Evolutionary conservation across 2,113 vertebrate species (phyloP), one percentile per base, ranked within the genome.

Genomic region (Phocoena sinus): DNA sequence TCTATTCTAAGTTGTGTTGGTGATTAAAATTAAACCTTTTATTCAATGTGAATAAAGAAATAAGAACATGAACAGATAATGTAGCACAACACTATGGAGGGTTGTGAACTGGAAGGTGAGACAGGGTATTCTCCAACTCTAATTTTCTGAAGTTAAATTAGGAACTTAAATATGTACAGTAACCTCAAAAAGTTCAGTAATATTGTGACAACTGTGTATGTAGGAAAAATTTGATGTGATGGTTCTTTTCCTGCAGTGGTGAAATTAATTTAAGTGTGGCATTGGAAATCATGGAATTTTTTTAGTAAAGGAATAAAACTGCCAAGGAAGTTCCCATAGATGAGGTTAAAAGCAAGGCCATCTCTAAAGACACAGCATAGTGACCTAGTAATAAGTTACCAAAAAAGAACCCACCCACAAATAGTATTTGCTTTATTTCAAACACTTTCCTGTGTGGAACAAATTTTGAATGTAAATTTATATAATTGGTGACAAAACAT

Each of bases 71-170:
- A 56, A 70, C 33, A 92, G 58, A 86, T 87, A 90, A 25, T n/a
- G n/a, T 4, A 77, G 41, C 2, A 6, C 17, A 80, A 26, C 47
- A 2, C 47, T 62, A 25, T 8, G 12, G 20, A 73, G 11, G 36
- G 38, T 2, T 31, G 26, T 28, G 9, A 84, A 8, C 1, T 47
- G 21, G 15, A 56, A 79, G 25, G 31, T 80, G 9, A 38, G 20
- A 53, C 28, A 81, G 28, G 33, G 33, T 80, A 63, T 41, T 92
- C 87, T 89, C 77, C 81, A 68, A 68, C 65, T 96, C 38, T 92
- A 94, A 73, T 67, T 87, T 68, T 12, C 65, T 88, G 25, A 60
- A 58, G 73, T 83, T 95, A 95, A 87, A 53, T 95, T 89, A 87
- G 74, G 80, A 92, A 80, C 6, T 47, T 33, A 92, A 25, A 65